Conservation (phyloP, 2,113 vertebrate species). For the Grantiella picta region DNA sequence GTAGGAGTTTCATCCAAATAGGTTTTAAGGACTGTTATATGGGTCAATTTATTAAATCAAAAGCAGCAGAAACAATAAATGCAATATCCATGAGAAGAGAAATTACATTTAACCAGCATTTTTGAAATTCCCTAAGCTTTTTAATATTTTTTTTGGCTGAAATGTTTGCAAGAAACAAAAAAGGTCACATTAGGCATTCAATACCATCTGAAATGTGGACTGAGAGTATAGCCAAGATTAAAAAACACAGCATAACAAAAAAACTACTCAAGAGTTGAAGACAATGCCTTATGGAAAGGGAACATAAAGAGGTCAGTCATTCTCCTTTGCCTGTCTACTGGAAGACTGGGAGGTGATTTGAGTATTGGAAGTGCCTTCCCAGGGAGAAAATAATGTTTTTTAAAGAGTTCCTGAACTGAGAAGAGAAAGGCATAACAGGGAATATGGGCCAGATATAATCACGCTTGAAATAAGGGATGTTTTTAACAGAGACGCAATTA, state of each 20-base stretch:
- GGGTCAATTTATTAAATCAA: constrained; percentile 1
- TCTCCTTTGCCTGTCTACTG: not conserved
- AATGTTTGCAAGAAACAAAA: not conserved
- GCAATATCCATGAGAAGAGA: not conserved
- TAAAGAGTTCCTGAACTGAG: not conserved
- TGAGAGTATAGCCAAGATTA: not conserved
- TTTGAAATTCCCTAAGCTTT: not conserved
- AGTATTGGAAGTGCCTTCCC: not conserved
- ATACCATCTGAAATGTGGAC: not conserved
- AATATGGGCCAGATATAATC: not conserved
- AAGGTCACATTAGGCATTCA: not conserved
- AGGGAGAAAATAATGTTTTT: not conserved
- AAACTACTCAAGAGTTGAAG: not conserved
- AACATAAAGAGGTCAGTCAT: not conserved
- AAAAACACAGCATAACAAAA: not conserved
- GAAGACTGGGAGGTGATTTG: not conserved
- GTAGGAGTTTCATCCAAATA: not conserved
- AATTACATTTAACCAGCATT: not conserved
- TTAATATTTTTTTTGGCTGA: not conserved
- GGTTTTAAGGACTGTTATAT: not conserved
- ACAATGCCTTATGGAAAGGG: not conserved
- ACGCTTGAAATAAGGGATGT: not conserved
- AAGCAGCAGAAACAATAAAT: not conserved
- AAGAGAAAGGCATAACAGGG: not conserved
- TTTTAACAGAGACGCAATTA: not conserved